These are phyloP conservation scores for Drosophila willistoni DNA, from an alignment of 1,140 invertebrate genomes.

Conservation along the genomic window DNA sequence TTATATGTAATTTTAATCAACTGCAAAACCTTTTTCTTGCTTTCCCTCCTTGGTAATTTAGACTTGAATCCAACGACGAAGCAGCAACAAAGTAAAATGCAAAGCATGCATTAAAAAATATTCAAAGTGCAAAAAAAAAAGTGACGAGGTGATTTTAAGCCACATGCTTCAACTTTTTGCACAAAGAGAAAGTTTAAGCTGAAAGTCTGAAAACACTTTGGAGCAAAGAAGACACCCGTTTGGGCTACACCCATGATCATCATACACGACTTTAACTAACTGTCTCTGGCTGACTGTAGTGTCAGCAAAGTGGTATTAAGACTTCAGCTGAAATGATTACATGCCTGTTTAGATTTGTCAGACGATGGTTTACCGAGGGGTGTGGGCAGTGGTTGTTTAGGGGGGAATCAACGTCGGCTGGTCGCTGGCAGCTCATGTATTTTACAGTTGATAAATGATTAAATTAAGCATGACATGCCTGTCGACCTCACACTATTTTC, in stretches of 20 bases:
- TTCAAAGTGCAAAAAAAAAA: conserved; percentile 34
- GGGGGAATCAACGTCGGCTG: conserved; percentile 23
- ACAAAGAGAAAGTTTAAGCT: not conserved
- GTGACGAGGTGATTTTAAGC: not conserved
- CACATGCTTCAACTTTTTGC: not conserved
- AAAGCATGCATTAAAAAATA: conserved; percentile 39
- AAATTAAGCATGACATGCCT: conserved; percentile 70
- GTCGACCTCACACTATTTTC: conserved; percentile 20
- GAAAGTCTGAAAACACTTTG: conserved; percentile 19
- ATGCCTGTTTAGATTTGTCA: conserved; percentile 82
- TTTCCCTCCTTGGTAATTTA: conserved; percentile 21
- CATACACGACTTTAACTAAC: conserved; percentile 59
- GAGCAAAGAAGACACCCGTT: not conserved
- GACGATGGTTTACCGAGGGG: conserved; percentile 21
- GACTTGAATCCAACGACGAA: conserved; percentile 2
- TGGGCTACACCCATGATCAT: not conserved
- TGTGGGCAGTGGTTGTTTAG: not conserved
- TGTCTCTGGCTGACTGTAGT: conserved; percentile 60
- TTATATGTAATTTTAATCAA: conserved; percentile 49
- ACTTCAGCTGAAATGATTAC: conserved; percentile 79
- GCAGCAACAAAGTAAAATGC: conserved; percentile 26
- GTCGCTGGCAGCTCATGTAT: conserved; percentile 60
- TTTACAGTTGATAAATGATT: conserved; percentile 81
- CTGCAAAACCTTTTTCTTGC: not conserved
- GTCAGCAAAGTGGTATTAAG: conserved; percentile 71